Evolutionary conservation across 2,797 vertebrate species (phyloP).

Genomic region (Okamejei kenojei): DNA sequence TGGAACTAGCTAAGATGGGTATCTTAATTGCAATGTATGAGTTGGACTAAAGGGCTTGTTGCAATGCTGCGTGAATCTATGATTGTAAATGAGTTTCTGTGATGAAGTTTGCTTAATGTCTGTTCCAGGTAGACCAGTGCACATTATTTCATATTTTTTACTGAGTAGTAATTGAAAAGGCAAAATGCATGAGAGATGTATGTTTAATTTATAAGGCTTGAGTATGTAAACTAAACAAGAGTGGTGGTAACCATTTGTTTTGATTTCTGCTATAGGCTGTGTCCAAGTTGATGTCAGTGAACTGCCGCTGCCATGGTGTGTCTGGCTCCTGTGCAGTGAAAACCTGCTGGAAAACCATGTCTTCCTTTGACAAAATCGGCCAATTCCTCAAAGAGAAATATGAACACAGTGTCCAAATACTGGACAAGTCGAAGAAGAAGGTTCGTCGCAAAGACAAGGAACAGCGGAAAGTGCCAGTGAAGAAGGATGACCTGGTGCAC

Average conservation of each 20-base stretch:
- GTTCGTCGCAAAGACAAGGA: slow-evolving; percentile 71
- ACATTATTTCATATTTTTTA: too few species aligned
- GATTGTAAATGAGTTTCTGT: too few species aligned
- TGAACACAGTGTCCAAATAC: slow-evolving; percentile 80
- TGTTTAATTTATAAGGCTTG: too few species aligned
- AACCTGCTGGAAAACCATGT: slow-evolving; percentile 92
- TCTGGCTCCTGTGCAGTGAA: slow-evolving; percentile 94
- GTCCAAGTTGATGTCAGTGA: slow-evolving; percentile 77
- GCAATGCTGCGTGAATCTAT: too few species aligned
- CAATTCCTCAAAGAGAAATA: slow-evolving; percentile 83
- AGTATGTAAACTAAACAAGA: too few species aligned
- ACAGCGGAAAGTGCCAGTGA: slow-evolving; percentile 57
- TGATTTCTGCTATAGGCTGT: slow-evolving; percentile 66
- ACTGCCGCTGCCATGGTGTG: slow-evolving; percentile 91
- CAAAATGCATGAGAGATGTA: too few species aligned
- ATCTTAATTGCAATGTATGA: too few species aligned
- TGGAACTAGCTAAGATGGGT: too few species aligned
- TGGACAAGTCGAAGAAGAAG: slow-evolving; percentile 67
- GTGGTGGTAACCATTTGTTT: background rate
- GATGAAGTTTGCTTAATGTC: too few species aligned
- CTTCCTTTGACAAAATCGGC: slow-evolving; percentile 79
- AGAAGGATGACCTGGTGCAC: slow-evolving; percentile 75
- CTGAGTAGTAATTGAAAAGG: too few species aligned
- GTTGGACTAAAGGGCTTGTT: too few species aligned
- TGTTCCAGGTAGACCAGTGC: too few species aligned